These are phyloP conservation scores for Pinctada fucata DNA, from an alignment of 2,888 invertebrate species.

Conservation along the genomic window DNA sequence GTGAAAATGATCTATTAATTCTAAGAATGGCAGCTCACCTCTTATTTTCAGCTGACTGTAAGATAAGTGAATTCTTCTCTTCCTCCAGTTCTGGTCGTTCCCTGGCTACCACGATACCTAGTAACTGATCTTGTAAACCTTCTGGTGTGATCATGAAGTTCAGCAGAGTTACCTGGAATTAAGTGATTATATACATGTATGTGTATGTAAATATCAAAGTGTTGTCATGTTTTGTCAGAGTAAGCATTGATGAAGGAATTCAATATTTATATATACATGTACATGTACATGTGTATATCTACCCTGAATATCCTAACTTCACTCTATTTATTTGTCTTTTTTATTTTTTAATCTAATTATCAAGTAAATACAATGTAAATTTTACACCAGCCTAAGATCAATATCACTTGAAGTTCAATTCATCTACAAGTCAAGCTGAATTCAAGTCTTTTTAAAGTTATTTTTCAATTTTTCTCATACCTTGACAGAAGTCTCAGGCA, in stretches of 20 bases:
- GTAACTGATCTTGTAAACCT: constrained; percentile 78
- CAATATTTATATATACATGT: too few relatives aligned
- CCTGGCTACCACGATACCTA: constrained; percentile 78
- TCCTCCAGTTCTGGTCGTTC: constrained; percentile 78
- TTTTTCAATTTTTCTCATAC: constrained; percentile 53
- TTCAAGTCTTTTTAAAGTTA: background rate
- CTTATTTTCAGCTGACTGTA: constrained; percentile 78
- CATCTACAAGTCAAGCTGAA: too few relatives aligned
- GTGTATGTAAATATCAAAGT: background rate
- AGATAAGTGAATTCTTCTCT: constrained; percentile 77
- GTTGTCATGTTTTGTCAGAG: background rate
- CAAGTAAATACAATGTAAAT: too few relatives aligned
- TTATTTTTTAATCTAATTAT: too few relatives aligned
- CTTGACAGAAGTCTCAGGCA: constrained; percentile 78
- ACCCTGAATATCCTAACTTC: too few relatives aligned
- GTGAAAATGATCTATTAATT: too few relatives aligned
- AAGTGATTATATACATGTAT: background rate
- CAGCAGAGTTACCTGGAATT: constrained; percentile 75
- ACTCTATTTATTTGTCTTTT: too few relatives aligned
- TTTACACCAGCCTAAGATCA: too few relatives aligned
- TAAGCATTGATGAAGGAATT: too few relatives aligned
- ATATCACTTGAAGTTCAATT: too few relatives aligned
- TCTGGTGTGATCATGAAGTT: constrained; percentile 79
- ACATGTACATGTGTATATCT: too few relatives aligned
- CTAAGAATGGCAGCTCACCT: constrained; percentile 51